These are phyloP conservation scores for Amphipyra tragopoginis DNA, from an alignment of 2,888 invertebrate genomes.

Conservation along the genomic window DNA sequence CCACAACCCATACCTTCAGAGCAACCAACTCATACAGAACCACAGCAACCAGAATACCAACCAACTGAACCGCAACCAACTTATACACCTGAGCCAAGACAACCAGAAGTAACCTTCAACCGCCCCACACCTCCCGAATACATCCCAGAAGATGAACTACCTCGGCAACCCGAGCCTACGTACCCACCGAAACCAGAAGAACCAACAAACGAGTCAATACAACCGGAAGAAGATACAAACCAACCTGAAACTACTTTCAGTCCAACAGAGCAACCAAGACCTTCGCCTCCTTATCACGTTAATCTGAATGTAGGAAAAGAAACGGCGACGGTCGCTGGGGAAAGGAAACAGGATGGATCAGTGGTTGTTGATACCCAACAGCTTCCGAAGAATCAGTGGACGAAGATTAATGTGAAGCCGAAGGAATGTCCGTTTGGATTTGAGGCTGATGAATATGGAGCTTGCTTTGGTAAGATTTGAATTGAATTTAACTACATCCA, in stretches of 20 bases:
- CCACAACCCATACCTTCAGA: slow-evolving; percentile 2
- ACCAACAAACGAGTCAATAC: slow-evolving; percentile 47
- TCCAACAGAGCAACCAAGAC: slow-evolving; percentile 46
- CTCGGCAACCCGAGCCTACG: slow-evolving; percentile 19
- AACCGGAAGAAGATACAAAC: slow-evolving; percentile 39
- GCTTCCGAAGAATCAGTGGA: slow-evolving; percentile 77
- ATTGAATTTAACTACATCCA: background rate
- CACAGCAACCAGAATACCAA: slow-evolving; percentile 14
- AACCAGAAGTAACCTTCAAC: slow-evolving; percentile 47
- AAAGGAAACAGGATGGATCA: slow-evolving; percentile 70
- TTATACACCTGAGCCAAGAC: background rate
- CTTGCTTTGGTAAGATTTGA: slow-evolving; percentile 90
- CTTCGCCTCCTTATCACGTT: slow-evolving; percentile 65
- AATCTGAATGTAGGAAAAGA: slow-evolving; percentile 67
- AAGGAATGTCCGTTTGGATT: slow-evolving; percentile 86
- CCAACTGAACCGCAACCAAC: slow-evolving; percentile 26
- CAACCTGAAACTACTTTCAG: slow-evolving; percentile 64
- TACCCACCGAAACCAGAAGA: slow-evolving; percentile 33
- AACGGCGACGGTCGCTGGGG: slow-evolving; percentile 66
- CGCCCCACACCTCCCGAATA: slow-evolving; percentile 47
- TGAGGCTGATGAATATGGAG: slow-evolving; percentile 87
- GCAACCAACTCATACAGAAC: slow-evolving; percentile 29
- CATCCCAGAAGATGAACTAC: slow-evolving; percentile 50
- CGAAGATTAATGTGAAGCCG: slow-evolving; percentile 68
- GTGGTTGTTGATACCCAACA: slow-evolving; percentile 71